Evolutionary conservation across 2,888 invertebrate species (phyloP).

Genomic region (Ichneumon xanthorius): DNA sequence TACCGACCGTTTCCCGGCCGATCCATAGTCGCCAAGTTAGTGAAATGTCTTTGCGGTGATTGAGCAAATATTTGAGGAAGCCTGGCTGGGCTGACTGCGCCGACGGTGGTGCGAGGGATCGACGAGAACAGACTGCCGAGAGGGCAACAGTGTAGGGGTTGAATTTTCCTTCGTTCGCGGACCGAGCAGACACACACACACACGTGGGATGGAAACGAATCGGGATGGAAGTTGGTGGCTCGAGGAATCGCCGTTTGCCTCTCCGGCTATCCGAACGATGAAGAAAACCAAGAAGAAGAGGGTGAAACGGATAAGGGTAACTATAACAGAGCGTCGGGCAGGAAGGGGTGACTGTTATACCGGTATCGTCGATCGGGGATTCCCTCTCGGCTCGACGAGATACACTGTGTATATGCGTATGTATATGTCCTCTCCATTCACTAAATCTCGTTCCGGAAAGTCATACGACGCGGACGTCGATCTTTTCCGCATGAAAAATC

Average conservation of each 20-base stretch:
- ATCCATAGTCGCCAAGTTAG: slow-evolving; percentile 80
- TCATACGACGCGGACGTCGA: not conserved
- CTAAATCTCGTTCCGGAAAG: slow-evolving; percentile 6
- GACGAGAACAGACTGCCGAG: slow-evolving; percentile 48
- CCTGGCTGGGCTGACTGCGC: slow-evolving; percentile 60
- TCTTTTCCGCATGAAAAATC: not conserved
- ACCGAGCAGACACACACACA: slow-evolving; percentile 45
- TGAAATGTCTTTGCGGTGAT: slow-evolving; percentile 84
- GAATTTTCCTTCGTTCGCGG: slow-evolving; percentile 57
- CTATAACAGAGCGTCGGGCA: slow-evolving; percentile 15
- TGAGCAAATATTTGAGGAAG: slow-evolving; percentile 81
- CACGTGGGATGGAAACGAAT: slow-evolving; percentile 56
- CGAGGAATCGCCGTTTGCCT: slow-evolving; percentile 53
- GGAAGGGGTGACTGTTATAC: slow-evolving; percentile 28
- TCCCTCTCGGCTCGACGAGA: not conserved
- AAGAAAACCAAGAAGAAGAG: slow-evolving; percentile 32
- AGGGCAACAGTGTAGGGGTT: slow-evolving; percentile 45
- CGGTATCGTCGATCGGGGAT: slow-evolving; percentile 37
- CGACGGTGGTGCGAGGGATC: slow-evolving; percentile 17
- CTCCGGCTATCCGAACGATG: slow-evolving; percentile 14
- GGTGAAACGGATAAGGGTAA: slow-evolving; percentile 49
- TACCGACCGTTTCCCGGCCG: slow-evolving; percentile 66
- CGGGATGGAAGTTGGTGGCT: slow-evolving; percentile 56
- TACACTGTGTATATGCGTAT: not conserved
- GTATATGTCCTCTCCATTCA: slow-evolving; percentile 13